Evolutionary conservation across 2,797 vertebrate genomes (phyloP), one percentile per base, ranked within the genome.

Genomic region (Basileuterus tristriatus): DNA sequence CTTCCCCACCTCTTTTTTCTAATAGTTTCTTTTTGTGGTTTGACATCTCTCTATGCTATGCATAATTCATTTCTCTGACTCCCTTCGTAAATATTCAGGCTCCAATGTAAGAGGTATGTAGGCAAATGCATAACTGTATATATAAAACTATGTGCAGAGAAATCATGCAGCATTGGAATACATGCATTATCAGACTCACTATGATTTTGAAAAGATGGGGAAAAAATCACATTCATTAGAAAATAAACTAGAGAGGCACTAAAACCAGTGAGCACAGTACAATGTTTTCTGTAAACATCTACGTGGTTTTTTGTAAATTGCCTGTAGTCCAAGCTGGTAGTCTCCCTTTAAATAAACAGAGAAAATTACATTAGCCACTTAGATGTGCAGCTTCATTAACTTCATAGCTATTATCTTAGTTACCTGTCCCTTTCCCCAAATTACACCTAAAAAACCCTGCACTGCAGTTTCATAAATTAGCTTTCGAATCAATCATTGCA

Each of bases 361-460:
- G 4, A 81, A 91, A 89, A 91, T 18, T 30, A 32, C 50, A 92
- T 49, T 41, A 56, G 29, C 39, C 50, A 68, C 49, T 68, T 72
- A 71, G n/a, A 76, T 81, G n/a, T 81, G 55, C 32, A 88, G 76
- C 62, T 86, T 86, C 77, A 68, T 88, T 93, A 88, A 88, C 76
- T 68, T 88, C 64, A 67, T 2, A 70, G 36, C 27, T 83, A 71
- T 53, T 83, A 71, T 53, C 53, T 65, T 30, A 58, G 65, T 14
- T 50, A 88, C 59, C 58, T 81, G 43, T 68, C 46, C 58, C 30
- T 69, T 65, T 91, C 39, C 68, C 47, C 44, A 72, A 30, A 94
- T 50, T 47, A 88, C 46, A 81, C 39, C 30, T 55, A 70, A 78
- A 84, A 91, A 95, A 68, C 24, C 21, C n/a, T 46, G 43, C 58